Evolutionary conservation across 92 coral and sea anemone species (phyloP).

Genomic region (Epizoanthus ramosus): DNA sequence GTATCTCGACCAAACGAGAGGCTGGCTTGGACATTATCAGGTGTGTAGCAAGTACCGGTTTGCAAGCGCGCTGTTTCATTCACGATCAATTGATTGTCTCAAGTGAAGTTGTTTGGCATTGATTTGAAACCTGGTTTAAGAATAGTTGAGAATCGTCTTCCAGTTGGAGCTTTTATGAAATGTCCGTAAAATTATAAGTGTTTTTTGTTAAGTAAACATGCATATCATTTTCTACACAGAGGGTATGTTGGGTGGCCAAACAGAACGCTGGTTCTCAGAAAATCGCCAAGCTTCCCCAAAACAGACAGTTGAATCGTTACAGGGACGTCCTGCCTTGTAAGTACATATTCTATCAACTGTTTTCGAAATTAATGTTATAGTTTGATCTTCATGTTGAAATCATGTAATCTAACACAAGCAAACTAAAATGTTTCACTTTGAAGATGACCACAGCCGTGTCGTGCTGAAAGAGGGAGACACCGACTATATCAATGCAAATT

Average conservation of each 20-base stretch:
- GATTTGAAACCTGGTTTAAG: background rate
- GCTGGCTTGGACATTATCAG: slow-evolving; percentile 75
- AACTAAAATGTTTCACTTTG: slow-evolving; percentile 27
- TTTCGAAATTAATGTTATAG: background rate
- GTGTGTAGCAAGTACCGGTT: slow-evolving; percentile 40
- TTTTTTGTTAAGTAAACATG: background rate
- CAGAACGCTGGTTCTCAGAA: slow-evolving; percentile 86
- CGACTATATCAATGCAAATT: slow-evolving; percentile 94
- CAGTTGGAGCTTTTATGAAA: background rate
- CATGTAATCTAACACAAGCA: slow-evolving; percentile 13
- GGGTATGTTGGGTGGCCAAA: slow-evolving; percentile 77
- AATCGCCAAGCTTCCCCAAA: slow-evolving; percentile 83
- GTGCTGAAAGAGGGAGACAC: slow-evolving; percentile 78
- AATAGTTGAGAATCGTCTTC: background rate
- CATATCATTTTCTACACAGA: slow-evolving; percentile 50
- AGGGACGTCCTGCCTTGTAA: slow-evolving; percentile 98
- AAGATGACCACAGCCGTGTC: slow-evolving; percentile 97
- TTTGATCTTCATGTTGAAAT: slow-evolving; percentile 21
- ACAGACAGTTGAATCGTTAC: slow-evolving; percentile 89
- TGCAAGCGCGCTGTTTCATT: background rate
- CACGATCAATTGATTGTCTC: background rate
- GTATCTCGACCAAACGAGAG: slow-evolving; percentile 75
- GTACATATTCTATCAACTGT: slow-evolving; percentile 47
- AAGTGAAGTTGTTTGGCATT: background rate
- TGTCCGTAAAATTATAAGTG: background rate